phyloP scores from a whole-genome alignment of 2,797 vertebrate species.

The Aulostomus chinensis region DNA sequence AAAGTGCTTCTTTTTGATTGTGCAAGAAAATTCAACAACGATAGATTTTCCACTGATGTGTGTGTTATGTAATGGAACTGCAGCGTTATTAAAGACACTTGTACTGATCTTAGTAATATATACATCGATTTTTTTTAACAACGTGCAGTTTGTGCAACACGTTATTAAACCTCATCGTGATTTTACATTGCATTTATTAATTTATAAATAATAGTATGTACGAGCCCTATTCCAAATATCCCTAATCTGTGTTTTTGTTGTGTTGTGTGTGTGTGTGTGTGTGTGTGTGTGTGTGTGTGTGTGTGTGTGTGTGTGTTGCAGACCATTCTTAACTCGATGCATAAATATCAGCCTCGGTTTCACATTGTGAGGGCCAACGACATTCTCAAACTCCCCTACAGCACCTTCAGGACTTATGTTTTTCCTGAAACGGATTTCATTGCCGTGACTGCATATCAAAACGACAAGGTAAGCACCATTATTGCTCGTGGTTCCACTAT shows the following conservation, averaged over 20 bases:
- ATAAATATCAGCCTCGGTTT: constrained; percentile 97
- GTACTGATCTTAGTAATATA: no score
- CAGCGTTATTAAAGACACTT: no score
- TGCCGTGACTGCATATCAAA: constrained; percentile 98
- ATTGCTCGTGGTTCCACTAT: background rate
- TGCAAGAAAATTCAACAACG: no score
- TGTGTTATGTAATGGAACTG: background rate
- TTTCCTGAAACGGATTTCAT: constrained; percentile 99
- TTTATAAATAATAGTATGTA: no score
- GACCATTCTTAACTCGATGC: constrained; percentile 98
- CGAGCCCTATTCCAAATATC: no score
- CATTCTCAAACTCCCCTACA: constrained; percentile 96
- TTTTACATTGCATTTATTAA: no score
- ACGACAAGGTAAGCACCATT: constrained; percentile 90
- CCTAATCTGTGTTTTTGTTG: no score
- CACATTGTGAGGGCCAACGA: constrained; percentile 98
- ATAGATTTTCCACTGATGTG: no score
- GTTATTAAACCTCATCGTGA: no score
- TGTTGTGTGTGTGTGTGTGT: constrained; percentile 2
- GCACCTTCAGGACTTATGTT: constrained; percentile 97
- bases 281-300: constrained; percentile 12
- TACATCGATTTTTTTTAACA: no score
- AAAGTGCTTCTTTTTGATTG: no score
- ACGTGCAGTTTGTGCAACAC: no score
- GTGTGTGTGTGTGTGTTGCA: constrained; percentile 63